phyloP scores from a whole-genome alignment of 2,797 vertebrate genomes.

The Hemitrygon akajei region DNA sequence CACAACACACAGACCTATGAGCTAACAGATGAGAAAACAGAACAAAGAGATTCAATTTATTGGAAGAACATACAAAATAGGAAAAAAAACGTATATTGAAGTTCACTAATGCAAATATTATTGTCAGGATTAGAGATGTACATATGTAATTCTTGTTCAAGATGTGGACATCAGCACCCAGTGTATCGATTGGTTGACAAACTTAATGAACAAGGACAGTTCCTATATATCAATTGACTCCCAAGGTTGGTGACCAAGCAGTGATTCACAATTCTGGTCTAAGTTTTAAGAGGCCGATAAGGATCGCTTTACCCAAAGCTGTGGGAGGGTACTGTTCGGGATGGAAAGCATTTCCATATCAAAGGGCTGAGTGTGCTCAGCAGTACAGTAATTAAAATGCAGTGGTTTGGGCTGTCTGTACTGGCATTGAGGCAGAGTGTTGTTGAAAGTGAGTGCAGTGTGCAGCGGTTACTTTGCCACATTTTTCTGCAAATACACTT shows the following conservation, averaged over 20 bases:
- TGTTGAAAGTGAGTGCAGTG: slow-evolving; percentile 70
- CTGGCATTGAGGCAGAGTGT: slow-evolving; percentile 67
- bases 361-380: slow-evolving; percentile 82
- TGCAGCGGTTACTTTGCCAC: slow-evolving; percentile 72
- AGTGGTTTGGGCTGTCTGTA: slow-evolving; percentile 78
- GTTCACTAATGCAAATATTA: background rate
- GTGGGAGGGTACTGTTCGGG: slow-evolving; percentile 67
- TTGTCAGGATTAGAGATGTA: background rate
- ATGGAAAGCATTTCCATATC: slow-evolving; percentile 95
- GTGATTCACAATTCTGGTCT: slow-evolving; percentile 83
- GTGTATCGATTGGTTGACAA: slow-evolving; percentile 28
- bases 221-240: slow-evolving; percentile 47
- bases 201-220: slow-evolving; percentile 52
- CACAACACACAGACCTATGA: background rate
- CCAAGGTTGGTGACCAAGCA: slow-evolving; percentile 82
- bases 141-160: background rate
- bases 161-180: slow-evolving; percentile 39
- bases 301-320: slow-evolving; percentile 81
- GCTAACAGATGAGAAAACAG: background rate
- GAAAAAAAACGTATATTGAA: background rate
- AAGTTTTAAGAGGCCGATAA: slow-evolving; percentile 95
- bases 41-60: background rate
- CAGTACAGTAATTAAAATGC: slow-evolving; percentile 99
- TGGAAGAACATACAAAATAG: background rate
- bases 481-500: slow-evolving; percentile 78